Evolutionary conservation across 1,140 invertebrate species (phyloP).

Genomic region (Amyelois transitella): DNA sequence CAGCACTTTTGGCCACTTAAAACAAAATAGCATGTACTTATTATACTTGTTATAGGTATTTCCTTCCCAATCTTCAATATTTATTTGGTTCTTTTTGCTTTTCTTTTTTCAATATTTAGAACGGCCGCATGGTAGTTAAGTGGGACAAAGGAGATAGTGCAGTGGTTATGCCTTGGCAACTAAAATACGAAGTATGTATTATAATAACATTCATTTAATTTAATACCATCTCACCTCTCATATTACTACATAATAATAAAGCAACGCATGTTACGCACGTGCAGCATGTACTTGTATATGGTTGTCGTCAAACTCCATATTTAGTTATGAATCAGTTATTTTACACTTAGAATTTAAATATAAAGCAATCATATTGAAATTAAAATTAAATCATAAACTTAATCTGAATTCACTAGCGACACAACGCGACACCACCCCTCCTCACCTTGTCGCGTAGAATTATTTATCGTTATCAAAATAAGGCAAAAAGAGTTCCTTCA

Average conservation of each 20-base stretch:
- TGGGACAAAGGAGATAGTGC: slow-evolving; percentile 66
- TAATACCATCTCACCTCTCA: not conserved
- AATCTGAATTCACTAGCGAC: too few species aligned
- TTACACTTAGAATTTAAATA: too few species aligned
- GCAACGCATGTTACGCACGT: not conserved
- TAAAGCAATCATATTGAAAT: too few species aligned
- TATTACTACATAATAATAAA: not conserved
- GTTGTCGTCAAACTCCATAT: not conserved
- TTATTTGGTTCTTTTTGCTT: slow-evolving; percentile 62
- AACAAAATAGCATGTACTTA: slow-evolving; percentile 1
- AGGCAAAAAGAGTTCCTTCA: too few species aligned
- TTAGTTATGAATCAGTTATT: too few species aligned
- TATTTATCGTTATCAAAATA: too few species aligned
- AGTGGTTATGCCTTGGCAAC: slow-evolving; percentile 71
- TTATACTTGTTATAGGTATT: slow-evolving; percentile 5
- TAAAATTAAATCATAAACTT: too few species aligned
- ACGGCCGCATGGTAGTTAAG: slow-evolving; percentile 71
- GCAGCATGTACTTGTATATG: not conserved
- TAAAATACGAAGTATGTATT: slow-evolving; percentile 67
- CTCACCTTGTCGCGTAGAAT: too few species aligned
- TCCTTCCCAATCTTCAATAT: slow-evolving; percentile 5
- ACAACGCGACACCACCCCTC: too few species aligned
- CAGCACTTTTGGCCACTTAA: not conserved
- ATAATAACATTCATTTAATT: slow-evolving; percentile 4
- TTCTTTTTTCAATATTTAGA: slow-evolving; percentile 57